phyloP scores from a whole-genome alignment of 2,113 vertebrate genomes.

The Capreolus pygargus region DNA sequence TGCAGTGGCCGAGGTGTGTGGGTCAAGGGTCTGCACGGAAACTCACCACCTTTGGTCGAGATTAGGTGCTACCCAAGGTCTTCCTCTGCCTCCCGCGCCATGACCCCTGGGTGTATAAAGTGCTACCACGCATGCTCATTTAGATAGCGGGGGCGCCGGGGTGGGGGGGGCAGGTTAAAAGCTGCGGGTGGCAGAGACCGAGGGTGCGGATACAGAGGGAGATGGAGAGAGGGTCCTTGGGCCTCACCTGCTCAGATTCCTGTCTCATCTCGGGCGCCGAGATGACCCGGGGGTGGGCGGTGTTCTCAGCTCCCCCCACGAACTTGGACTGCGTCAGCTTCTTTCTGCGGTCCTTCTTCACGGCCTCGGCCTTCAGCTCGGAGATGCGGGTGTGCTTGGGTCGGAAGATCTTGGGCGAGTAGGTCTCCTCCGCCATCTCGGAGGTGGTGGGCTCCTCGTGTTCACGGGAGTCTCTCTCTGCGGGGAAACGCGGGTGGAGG shows the following conservation, averaged over 20 bases:
- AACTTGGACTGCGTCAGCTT: slow-evolving; percentile 88
- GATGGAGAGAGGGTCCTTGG: accelerated
- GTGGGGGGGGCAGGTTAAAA: not conserved
- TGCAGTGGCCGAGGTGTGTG: accelerated
- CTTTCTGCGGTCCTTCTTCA: slow-evolving; percentile 92
- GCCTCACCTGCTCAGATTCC: slow-evolving; percentile 93
- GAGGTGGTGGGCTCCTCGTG: slow-evolving; percentile 89
- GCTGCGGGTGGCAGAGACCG: too few relatives aligned
- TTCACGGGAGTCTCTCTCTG: slow-evolving; percentile 92
- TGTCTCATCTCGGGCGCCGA: slow-evolving; percentile 88
- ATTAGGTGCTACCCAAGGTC: not conserved
- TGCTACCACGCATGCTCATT: not conserved
- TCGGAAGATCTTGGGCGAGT: slow-evolving; percentile 84
- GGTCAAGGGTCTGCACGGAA: accelerated
- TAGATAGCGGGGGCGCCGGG: not conserved
- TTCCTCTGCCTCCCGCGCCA: not conserved
- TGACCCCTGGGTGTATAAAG: accelerated
- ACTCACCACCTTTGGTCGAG: not conserved
- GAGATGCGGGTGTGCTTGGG: slow-evolving; percentile 82
- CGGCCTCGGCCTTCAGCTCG: slow-evolving; percentile 90
- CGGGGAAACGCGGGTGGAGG: not conserved
- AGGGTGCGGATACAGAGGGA: accelerated
- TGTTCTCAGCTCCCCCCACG: slow-evolving; percentile 87
- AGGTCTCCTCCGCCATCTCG: slow-evolving; percentile 90
- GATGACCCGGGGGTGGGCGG: slow-evolving; percentile 84